phyloP scores from a whole-genome alignment of 1,140 invertebrate species.

The Radopholus similis region DNA sequence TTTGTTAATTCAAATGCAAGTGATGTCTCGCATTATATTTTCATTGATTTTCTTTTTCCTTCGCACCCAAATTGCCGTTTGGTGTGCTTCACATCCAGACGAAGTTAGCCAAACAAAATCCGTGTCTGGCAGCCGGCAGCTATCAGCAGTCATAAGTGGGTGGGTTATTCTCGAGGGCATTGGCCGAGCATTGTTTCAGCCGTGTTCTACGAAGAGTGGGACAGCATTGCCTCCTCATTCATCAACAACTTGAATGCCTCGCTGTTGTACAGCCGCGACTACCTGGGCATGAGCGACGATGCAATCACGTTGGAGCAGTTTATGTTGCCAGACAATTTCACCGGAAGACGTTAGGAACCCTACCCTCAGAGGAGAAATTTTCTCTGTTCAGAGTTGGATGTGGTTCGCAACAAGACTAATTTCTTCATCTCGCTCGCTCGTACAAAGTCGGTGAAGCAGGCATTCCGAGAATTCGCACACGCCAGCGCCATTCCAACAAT shows the following conservation, averaged over 20 bases:
- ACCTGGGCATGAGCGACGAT: conserved; percentile 28
- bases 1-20: too few relatives aligned
- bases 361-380: background rate
- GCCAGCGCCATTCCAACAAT: conserved; percentile 17
- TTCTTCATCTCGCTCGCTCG: conserved; percentile 6
- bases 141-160: too few relatives aligned
- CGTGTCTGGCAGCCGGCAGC: too few relatives aligned
- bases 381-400: conserved; percentile 13
- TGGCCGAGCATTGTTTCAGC: conserved; percentile 26
- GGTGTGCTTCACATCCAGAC: too few relatives aligned
- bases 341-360: conserved; percentile 3
- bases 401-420: background rate
- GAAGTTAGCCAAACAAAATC: too few relatives aligned
- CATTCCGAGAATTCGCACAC: background rate
- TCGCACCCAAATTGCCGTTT: too few relatives aligned
- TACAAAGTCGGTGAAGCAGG: background rate
- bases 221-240: conserved; percentile 8
- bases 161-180: too few relatives aligned
- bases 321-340: conserved; percentile 7
- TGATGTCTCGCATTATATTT: too few relatives aligned
- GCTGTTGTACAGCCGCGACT: conserved; percentile 27
- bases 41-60: too few relatives aligned
- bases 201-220: conserved; percentile 25
- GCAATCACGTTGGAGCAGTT: conserved; percentile 21
- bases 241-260: conserved; percentile 32